These are phyloP conservation scores for Tylochromis polylepis DNA, from an alignment of 2,113 vertebrate species.

Conservation along the genomic window DNA sequence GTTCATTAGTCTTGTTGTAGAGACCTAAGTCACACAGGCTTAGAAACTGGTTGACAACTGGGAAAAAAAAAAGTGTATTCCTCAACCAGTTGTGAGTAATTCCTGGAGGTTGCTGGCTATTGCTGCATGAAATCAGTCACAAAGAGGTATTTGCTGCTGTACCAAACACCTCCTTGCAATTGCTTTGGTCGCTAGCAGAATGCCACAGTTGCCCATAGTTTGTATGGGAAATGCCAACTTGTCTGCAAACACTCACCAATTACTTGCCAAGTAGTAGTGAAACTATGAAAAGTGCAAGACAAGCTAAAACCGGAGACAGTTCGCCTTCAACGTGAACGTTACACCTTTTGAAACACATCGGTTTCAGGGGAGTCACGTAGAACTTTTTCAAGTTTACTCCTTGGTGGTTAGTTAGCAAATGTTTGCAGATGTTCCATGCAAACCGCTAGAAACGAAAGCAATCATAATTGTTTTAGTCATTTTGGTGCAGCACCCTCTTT, in stretches of 20 bases:
- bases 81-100: neutral
- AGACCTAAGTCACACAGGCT: neutral
- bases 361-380: neutral
- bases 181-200: no score
- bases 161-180: neutral
- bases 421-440: neutral
- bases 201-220: no score
- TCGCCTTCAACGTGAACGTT: neutral
- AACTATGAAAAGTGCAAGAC: neutral
- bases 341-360: neutral
- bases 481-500: neutral
- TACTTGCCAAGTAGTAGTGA: no score
- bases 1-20: accelerated
- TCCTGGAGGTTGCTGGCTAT: neutral
- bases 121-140: neutral
- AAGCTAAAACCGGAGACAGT: accelerated
- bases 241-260: no score
- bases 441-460: accelerated
- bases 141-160: neutral
- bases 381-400: neutral
- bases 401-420: no score
- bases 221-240: no score
- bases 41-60: accelerated
- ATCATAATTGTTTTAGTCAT: neutral
- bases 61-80: neutral